Evolutionary conservation across 2,113 vertebrate genomes (phyloP), one percentile per base, ranked within the genome.

Genomic region (Porphyrio hochstetteri): DNA sequence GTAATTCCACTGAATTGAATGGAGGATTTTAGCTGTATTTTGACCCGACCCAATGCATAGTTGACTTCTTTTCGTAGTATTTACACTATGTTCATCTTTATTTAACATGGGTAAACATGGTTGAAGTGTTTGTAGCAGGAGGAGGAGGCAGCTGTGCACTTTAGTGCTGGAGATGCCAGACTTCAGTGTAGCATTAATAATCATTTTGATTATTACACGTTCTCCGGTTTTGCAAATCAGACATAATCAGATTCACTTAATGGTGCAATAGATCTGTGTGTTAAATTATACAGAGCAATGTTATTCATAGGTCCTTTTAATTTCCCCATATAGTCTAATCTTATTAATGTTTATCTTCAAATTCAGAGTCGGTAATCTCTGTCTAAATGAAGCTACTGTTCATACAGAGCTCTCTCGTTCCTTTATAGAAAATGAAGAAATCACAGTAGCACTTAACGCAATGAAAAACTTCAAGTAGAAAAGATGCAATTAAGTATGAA

Each of bases 331-430:
- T 69, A 92, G 55, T 70, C 36, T 93, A 89, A 92, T 86, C 52
- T 82, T 95, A 92, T 88, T 92, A 88, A 95, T 96, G 96, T 92
- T 95, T 90, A 87, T 92, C 50, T 91, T 82, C 33, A 82, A 65
- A 95, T 94, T 93, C 55, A 42, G 46, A 92, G 31, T 61, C 59
- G 21, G 44, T 86, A 88, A 80, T 92, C 78, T 93, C 46, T 72
- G 21, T 79, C 48, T 94, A 84, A 96, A 85, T 61, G 40, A 91
- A 79, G 64, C 40, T 86, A 9, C 74, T 89, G 25, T 69, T 96
- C 76, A 65, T n/a, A 69, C 28, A 81, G n/a, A 83, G 5, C 13
- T 60, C 27, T 48, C 53, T 35, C 24, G 40, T 78, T 87, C 75
- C 60, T 79, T 91, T 44, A 59, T 70, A 50, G 78, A 50, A 38